Evolutionary conservation across 2,888 invertebrate genomes (phyloP), one percentile per base, ranked within the genome.

Genomic region (Amphipyra berbera): DNA sequence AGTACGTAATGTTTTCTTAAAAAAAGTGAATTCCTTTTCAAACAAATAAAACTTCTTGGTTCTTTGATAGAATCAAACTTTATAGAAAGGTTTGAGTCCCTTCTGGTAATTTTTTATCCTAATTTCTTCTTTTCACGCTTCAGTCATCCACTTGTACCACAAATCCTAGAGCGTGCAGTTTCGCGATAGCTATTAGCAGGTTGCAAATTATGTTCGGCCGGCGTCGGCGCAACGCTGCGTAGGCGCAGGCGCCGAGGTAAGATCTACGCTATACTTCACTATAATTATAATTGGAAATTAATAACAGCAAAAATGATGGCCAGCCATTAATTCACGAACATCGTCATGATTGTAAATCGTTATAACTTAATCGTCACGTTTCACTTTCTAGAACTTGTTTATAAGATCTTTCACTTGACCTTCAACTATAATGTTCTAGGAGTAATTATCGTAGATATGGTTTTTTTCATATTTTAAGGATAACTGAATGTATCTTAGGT

Each of bases 131-230:
- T 33, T 12, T 15, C 55, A 48, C 40, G 54, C 38, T 21, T 8
- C 30, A 46, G 42, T 13, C 14, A 49, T 2, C 50, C 8, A 62
- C 56, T 70, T 66, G 35, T 2, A 12, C 61, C 33, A 42, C 12
- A 56, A 55, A 33, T 49, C 52, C 61, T 60, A 61, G 65, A 75
- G 70, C 72, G 64, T 77, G 77, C 72, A 72, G 76, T 79, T 80
- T 73, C 74, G 83, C 78, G 82, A 83, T 85, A 85, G 85, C 86
- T 89, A 91, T 91, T 93, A 93, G 90, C 91, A 88, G 91, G 91
- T 90, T 92, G 93, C 90, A 91, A 92, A 93, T 92, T 90, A 90
- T 88, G 83, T 83, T 82, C 68, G 76, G 73, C 58, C 64, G 62
- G 67, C 73, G 76, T 73, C 76, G 65, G 70, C 68, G 72, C 76